Conservation (phyloP, 2,113 vertebrate genomes). For the Gallinago paraguaiae region DNA sequence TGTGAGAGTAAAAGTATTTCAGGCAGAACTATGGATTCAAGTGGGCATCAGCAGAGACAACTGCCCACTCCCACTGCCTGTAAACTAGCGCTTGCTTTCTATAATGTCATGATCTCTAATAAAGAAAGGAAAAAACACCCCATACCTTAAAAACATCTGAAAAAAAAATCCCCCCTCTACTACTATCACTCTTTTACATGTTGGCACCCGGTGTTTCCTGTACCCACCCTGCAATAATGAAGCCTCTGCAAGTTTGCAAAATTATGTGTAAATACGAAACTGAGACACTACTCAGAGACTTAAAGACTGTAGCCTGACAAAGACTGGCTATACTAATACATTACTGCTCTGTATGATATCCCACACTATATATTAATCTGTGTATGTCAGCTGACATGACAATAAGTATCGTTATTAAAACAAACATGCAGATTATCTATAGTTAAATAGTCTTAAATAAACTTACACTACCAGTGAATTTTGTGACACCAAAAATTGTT, state of each 20-base stretch:
- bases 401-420: slow-evolving; percentile 21
- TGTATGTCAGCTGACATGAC: neutral
- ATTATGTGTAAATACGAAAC: neutral
- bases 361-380: neutral
- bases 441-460: slow-evolving; percentile 13
- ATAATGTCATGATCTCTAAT: neutral
- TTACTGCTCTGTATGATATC: neutral
- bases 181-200: neutral
- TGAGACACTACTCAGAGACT: neutral
- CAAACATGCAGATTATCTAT: neutral
- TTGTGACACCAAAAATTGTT: neutral
- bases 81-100: neutral
- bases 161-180: neutral
- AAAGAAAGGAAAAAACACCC: neutral
- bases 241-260: neutral
- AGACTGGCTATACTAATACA: neutral
- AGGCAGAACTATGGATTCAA: neutral
- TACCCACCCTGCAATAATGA: neutral
- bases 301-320: neutral
- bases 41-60: neutral
- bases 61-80: neutral
- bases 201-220: neutral
- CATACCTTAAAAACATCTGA: neutral
- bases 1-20: neutral
- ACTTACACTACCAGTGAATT: neutral